Base-by-base conservation (phyloP, 2,113 vertebrate species). In the Oryzias celebensis region DNA sequence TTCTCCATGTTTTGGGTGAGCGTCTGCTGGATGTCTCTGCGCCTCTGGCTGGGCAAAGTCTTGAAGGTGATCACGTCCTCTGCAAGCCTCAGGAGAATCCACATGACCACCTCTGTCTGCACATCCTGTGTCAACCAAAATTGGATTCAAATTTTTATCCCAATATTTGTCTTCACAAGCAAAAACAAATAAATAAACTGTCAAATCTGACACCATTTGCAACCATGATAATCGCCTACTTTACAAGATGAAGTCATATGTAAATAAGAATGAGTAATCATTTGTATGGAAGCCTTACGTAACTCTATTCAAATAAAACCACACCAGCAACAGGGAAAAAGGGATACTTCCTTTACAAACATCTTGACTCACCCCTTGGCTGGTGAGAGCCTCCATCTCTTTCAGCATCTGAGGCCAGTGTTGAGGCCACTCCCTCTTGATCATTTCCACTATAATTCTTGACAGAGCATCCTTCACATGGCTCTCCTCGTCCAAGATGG, bases 1-100 rank as follows among this genome's bases (percentile, higher is more conserved):
- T 86, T 94, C 41, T 95, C 94, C 96, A 98, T 98, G 80, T 97
- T 98, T 83, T 95, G 95, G 0, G 96, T 96, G 75, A 99, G 94
- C 0, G 96, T 98, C 78, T 96, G 95, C 80, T 98, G 96, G 84
- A 99, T 99, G 87, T 99, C 97, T 73, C 95, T 91, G 72, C 97
- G 93, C 48, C 97, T 91, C 81, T 99, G 97, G 14, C 89, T 83
- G 23, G 96, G 97, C 14, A 99, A 83, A 0, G 94, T 94, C 91
- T 98, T 96, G 86, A 99, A 99, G 43, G 96, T 98, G 82, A 98
- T 95, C 52, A 99, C 96, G 2, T 99, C 97, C 79, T 99, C 97
- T 2, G 96, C 97, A 85, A 99, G 72, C 46, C 97, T 92, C 65
- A 99, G 79, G 66, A 99, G 92, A 64, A 98, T 96, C 80, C 98